A percentile compares a stretch with the other conserved stretches of the same genome.
Evolutionary conservation across 2,797 vertebrate genomes (phyloP).

Genomic region (Lepilemur ruficaudatus): DNA sequence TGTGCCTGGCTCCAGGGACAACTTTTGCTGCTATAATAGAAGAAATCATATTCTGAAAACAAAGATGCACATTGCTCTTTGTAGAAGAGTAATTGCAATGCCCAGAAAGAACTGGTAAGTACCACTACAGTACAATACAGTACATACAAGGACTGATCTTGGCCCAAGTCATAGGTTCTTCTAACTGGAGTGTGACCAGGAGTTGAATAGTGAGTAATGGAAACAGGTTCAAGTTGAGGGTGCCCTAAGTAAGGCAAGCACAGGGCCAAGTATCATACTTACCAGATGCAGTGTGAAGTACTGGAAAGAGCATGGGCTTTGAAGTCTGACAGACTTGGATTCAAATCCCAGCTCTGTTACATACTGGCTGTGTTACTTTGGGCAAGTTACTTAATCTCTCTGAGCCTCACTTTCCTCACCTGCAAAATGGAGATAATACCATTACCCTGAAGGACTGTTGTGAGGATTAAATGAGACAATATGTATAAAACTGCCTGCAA

Average conservation of each 20-base stretch:
- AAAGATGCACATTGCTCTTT: conserved; percentile 23
- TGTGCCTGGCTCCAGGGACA: not conserved
- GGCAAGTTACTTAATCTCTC: conserved; percentile 68
- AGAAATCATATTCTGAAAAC: conserved; percentile 9
- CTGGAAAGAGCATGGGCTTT: conserved; percentile 69
- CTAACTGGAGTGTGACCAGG: conserved; percentile 3
- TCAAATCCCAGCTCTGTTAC: conserved; percentile 68
- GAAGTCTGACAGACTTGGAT: conserved; percentile 58
- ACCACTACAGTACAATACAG: not conserved
- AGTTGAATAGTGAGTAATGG: not conserved
- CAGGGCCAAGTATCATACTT: conserved; percentile 36
- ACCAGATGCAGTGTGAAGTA: conserved; percentile 57
- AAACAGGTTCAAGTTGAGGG: conserved; percentile 17
- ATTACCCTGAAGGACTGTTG: conserved; percentile 29
- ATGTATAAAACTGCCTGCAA: not conserved
- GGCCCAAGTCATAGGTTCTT: not conserved
- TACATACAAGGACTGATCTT: not conserved
- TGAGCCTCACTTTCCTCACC: conserved; percentile 69
- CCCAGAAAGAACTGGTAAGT: conserved; percentile 8
- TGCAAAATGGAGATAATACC: conserved; percentile 65
- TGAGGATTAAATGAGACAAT: conserved; percentile 55
- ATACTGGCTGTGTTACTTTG: conserved; percentile 61
- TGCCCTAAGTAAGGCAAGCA: conserved; percentile 30
- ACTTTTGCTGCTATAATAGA: not conserved
- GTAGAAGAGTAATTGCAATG: not conserved